A percentile compares a stretch with the other conserved stretches of the same genome.
phyloP scores from a whole-genome alignment of 2,113 vertebrate species.

The Aldabrachelys gigantea region DNA sequence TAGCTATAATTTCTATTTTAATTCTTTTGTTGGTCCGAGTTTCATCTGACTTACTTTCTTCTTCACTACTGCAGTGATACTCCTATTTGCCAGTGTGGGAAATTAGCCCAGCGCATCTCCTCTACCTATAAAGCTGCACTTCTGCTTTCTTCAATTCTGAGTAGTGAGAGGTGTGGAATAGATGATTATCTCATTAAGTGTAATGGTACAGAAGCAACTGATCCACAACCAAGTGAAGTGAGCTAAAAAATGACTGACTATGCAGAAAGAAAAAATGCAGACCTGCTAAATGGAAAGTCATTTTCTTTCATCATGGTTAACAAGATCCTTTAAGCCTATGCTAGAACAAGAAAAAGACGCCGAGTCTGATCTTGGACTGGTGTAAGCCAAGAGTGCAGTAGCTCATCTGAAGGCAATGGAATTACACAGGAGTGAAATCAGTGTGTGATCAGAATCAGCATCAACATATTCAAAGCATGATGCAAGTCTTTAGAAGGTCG shows the following conservation, averaged over 20 bases:
- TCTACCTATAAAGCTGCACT: background rate
- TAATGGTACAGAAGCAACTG: background rate
- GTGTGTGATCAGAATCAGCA: slow-evolving; percentile 50
- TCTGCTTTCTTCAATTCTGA: background rate
- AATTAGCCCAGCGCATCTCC: background rate
- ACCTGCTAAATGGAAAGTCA: background rate
- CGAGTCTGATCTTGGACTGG: background rate
- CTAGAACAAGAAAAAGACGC: background rate
- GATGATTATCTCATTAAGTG: background rate
- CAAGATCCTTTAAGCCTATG: slow-evolving; percentile 1
- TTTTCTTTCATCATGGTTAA: background rate
- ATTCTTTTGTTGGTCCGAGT: background rate
- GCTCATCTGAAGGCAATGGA: slow-evolving; percentile 36
- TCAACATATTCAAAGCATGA: slow-evolving; percentile 64
- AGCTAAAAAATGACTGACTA: slow-evolving; percentile 14
- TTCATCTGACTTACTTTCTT: background rate
- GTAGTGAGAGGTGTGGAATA: background rate
- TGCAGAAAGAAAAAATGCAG: background rate
- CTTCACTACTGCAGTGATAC: background rate
- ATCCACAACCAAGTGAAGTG: background rate
- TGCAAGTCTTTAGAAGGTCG: background rate
- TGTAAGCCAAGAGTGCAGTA: slow-evolving; percentile 25
- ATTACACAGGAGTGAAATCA: slow-evolving; percentile 33
- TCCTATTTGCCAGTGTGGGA: background rate
- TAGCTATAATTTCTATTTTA: background rate